Conservation (phyloP, 2,797 vertebrate genomes). For the Danio albolineatus region DNA sequence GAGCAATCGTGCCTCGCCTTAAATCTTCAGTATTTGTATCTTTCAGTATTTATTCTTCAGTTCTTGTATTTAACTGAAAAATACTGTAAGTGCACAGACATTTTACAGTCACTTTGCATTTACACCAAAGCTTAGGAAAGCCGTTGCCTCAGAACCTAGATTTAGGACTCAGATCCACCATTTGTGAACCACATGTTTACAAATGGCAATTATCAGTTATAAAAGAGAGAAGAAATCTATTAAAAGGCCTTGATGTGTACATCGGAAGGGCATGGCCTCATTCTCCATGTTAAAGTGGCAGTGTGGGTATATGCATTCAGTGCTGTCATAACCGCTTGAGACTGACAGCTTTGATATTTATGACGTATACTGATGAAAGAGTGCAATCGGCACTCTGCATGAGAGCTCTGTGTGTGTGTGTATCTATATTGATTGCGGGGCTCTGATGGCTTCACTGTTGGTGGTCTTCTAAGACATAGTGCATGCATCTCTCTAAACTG, state of each 20-base stretch:
- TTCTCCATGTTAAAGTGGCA: slow-evolving; percentile 5
- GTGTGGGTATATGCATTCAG: not conserved
- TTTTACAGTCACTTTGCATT: slow-evolving; percentile 15
- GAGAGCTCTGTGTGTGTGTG: slow-evolving; percentile 30
- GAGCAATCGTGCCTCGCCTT: not conserved
- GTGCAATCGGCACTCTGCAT: slow-evolving; percentile 46
- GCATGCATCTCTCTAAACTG: slow-evolving; percentile 55
- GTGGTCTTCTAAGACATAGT: slow-evolving; percentile 50
- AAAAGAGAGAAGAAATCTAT: slow-evolving; percentile 12
- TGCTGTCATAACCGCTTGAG: slow-evolving; percentile 23
- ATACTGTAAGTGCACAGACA: slow-evolving; percentile 7
- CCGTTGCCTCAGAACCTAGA: not conserved
- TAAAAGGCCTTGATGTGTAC: slow-evolving; percentile 16
- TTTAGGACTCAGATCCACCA: not conserved
- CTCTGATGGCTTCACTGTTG: slow-evolving; percentile 47
- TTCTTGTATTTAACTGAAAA: slow-evolving; percentile 20
- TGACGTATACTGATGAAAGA: slow-evolving; percentile 50
- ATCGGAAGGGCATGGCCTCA: slow-evolving; percentile 1
- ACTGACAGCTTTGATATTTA: slow-evolving; percentile 50
- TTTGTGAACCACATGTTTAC: not conserved
- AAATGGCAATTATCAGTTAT: not conserved
- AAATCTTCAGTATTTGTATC: too few species aligned
- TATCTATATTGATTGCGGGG: slow-evolving; percentile 42
- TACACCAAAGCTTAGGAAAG: not conserved
- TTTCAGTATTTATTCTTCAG: too few species aligned